Conservation (phyloP, 2,888 invertebrate genomes). For the Latrodectus hesperus region DNA sequence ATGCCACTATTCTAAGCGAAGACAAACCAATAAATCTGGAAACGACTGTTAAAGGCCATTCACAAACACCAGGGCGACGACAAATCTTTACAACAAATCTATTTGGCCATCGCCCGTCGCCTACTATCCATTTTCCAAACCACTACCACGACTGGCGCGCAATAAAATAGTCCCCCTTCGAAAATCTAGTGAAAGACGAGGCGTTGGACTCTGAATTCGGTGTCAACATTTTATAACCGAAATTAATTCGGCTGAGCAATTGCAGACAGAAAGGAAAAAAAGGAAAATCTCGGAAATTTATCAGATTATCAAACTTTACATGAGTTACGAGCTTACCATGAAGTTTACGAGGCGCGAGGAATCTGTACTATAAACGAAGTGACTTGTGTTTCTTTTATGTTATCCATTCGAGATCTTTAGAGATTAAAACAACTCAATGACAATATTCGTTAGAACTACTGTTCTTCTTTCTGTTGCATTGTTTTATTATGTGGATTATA, state of each 20-base stretch:
- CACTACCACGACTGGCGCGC: background rate
- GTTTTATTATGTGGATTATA: background rate
- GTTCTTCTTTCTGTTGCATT: background rate
- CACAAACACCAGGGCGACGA: too few relatives aligned
- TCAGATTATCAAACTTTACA: slow-evolving; percentile 41
- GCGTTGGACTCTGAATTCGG: background rate
- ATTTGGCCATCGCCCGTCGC: too few relatives aligned
- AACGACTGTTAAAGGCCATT: too few relatives aligned
- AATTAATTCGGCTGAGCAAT: slow-evolving; percentile 1
- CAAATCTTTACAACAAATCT: too few relatives aligned
- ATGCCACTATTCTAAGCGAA: too few relatives aligned
- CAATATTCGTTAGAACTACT: background rate
- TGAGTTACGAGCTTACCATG: slow-evolving; percentile 46
- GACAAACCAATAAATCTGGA: too few relatives aligned
- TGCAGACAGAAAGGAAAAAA: background rate
- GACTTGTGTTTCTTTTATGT: slow-evolving; percentile 37
- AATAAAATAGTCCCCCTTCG: slow-evolving; percentile 16
- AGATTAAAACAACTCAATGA: slow-evolving; percentile 54
- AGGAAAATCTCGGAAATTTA: slow-evolving; percentile 30
- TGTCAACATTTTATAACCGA: background rate
- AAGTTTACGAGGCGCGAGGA: slow-evolving; percentile 60
- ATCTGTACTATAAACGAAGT: background rate
- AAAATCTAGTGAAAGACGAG: background rate
- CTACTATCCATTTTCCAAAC: too few relatives aligned
- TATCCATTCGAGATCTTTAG: slow-evolving; percentile 50